These are phyloP conservation scores for Amblyopsis rosae DNA, from an alignment of 2,113 vertebrate species.

Conservation along the genomic window DNA sequence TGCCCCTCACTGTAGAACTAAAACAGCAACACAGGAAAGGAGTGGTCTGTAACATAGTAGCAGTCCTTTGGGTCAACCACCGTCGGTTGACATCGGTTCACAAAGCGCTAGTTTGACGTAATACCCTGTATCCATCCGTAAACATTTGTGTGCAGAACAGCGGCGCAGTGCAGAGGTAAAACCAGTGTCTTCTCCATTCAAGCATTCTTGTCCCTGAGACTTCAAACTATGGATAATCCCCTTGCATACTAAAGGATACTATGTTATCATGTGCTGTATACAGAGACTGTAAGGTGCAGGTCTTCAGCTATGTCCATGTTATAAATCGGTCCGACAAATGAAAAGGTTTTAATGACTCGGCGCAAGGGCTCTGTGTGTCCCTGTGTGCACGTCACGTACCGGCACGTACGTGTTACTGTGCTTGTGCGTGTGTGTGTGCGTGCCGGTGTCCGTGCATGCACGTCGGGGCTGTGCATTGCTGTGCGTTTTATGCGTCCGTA, in stretches of 20 bases:
- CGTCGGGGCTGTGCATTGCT: slow-evolving; percentile 18
- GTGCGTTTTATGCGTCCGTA: slow-evolving; percentile 16
- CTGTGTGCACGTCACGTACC: slow-evolving; percentile 10
- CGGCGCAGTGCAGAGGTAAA: slow-evolving; percentile 44
- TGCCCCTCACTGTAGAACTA: slow-evolving; percentile 34
- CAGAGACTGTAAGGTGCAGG: slow-evolving; percentile 3
- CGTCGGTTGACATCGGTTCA: slow-evolving; percentile 42
- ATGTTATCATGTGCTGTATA: slow-evolving; percentile 2
- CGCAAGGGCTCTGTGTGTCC: slow-evolving; percentile 7
- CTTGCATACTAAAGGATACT: slow-evolving; percentile 18
- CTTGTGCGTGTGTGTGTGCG: background rate
- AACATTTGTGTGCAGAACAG: slow-evolving; percentile 56
- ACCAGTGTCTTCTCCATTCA: slow-evolving; percentile 34
- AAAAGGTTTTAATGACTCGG: slow-evolving; percentile 3
- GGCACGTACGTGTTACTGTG: background rate
- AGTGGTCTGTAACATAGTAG: slow-evolving; percentile 25
- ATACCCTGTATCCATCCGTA: slow-evolving; percentile 67
- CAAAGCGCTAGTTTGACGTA: slow-evolving; percentile 42
- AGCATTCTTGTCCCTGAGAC: slow-evolving; percentile 71
- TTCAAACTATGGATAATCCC: slow-evolving; percentile 54
- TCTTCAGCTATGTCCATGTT: too few species aligned
- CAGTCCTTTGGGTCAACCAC: slow-evolving; percentile 41
- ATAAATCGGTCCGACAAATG: slow-evolving; percentile 35
- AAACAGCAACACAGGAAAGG: slow-evolving; percentile 31
- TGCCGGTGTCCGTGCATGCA: background rate